Evolutionary conservation across 2,888 invertebrate genomes (phyloP), one percentile per base, ranked within the genome.

Genomic region (Anoncus sp.): DNA sequence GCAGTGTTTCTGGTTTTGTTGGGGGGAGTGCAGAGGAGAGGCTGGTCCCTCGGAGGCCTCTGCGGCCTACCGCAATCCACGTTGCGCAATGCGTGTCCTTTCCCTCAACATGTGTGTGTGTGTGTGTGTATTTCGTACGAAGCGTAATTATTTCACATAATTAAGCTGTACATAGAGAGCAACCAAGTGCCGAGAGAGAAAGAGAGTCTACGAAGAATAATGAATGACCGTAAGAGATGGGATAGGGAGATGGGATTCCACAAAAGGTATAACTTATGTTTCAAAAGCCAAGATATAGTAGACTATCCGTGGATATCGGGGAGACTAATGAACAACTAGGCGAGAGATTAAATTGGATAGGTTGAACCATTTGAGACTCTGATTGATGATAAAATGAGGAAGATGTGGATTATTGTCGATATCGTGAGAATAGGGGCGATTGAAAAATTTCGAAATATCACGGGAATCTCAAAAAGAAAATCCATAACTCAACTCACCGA

Each of bases 81-180:
- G 69, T 79, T 81, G 82, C 75, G 82, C 83, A 83, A 77, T 83
- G 84, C 83, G 79, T 81, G 82, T 78, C 81, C 80, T 81, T 81
- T 79, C 73, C 76, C 63, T 49, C 71, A 60, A 43, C 82, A 77
- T 38, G n/a, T n/a, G n/a, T n/a, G n/a, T n/a, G n/a, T n/a, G n/a
- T n/a, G n/a, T n/a, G n/a, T n/a, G n/a, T 85, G 81, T 82, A 82
- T 85, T 81, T 80, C 80, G 75, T 77, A 78, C 78, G 82, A 82
- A 79, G 79, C 79, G 80, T 82, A 85, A 87, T 87, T 87, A 87
- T 87, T 87, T 87, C 81, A 84, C 84, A 84, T 86, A 87, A 87
- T 87, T 87, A 87, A 87, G 83, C 83, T 80, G 66, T 60, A 40
- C 70, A 62, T 72, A 57, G 73, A 57, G 63, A 31, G 45, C n/a